Base-by-base conservation (phyloP, 2,888 invertebrate genomes). In the Chymomyza caudatula region DNA sequence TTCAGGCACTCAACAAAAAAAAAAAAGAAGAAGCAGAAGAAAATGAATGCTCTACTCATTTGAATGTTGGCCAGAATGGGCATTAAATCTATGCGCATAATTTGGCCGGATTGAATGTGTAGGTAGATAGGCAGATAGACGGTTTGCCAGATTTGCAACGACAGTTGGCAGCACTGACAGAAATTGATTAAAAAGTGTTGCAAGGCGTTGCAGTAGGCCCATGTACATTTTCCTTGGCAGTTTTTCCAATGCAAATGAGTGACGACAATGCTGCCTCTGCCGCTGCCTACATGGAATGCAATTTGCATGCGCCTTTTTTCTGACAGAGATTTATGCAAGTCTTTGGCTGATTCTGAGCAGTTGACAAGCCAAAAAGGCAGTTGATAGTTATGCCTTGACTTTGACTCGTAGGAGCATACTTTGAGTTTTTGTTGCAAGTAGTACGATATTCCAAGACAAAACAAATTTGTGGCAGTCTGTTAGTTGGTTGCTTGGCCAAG, bases 81-180 rank as follows among this genome's bases (percentile, higher is more conserved):
- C 15, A 47, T 17, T 15, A 69, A 81, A 85, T 76, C 80, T 81
- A 81, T 81, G 80, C 80, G 86, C 80, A 81, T 85, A 85, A 81
- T 77, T 83, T 76, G 78, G 56, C 29, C 29, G 11, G 29, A 37
- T 37, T 37, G 29, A 1, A 37, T 37, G 29, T 37, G 29, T 37
- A 37, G 29, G 29, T 37, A 37, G 29, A 37, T 37, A 37, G 11
- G 29, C 11, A 4, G 29, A 37, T 37, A 37, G 29, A 37, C 29
- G 20, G 51, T 69, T 67, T 58, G 65, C 60, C 83, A 67, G 71
- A 80, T 83, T 71, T 67, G 58, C 62, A 29, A 80, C 80, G 80
- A 83, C 80, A 85, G 78, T 62, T 70, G 67, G 11, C 11, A 37
- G 29, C 8, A 85, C 86, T 81, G 80, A 81, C 80, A 81, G 86